phyloP scores from a whole-genome alignment of 2,113 vertebrate genomes.

The Geococcyx californianus region DNA sequence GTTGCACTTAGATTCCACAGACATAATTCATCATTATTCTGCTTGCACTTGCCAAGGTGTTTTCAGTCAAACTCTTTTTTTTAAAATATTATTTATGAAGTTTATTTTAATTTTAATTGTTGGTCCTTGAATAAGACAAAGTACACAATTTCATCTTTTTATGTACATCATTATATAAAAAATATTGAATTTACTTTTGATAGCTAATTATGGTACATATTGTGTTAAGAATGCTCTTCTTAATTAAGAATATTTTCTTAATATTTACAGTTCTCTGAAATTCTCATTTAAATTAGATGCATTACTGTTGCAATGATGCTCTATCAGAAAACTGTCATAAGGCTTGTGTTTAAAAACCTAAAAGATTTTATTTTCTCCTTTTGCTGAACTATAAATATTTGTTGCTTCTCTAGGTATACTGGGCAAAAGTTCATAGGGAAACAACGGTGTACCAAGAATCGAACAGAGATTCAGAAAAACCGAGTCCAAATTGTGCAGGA shows the following conservation, averaged over 20 bases:
- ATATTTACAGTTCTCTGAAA: background rate
- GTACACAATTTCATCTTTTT: background rate
- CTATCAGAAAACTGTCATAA: background rate
- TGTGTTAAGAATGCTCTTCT: background rate
- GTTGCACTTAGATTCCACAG: constrained; percentile 38
- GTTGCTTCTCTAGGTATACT: background rate
- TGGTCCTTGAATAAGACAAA: background rate
- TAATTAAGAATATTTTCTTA: background rate
- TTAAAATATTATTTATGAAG: background rate
- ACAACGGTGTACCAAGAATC: background rate
- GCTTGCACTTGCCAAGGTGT: background rate
- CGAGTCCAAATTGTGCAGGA: background rate
- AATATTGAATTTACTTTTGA: background rate
- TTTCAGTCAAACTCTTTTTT: constrained; percentile 21
- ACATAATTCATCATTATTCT: constrained; percentile 45
- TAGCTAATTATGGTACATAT: background rate
- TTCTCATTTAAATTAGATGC: background rate
- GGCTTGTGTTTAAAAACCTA: background rate
- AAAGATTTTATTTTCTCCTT: background rate
- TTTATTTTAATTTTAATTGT: constrained; percentile 22
- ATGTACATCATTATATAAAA: background rate
- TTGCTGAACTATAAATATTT: background rate
- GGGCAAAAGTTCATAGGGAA: background rate
- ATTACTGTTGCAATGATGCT: background rate
- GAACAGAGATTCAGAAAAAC: background rate